Evolutionary conservation across 2,888 invertebrate genomes (phyloP).

Genomic region (Calephelis perditalis): DNA sequence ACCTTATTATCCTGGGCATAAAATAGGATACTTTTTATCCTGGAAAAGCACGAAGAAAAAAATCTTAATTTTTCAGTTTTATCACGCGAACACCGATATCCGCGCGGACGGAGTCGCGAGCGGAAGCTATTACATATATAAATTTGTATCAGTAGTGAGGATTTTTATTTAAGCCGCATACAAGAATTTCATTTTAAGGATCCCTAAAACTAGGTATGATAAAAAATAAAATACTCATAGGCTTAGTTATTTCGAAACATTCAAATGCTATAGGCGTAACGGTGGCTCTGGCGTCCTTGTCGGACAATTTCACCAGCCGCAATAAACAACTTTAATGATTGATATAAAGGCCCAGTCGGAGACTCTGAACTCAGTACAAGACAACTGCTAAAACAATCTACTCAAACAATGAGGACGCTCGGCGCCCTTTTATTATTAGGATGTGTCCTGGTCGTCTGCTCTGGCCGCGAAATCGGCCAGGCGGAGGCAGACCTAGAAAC

Average conservation of each 20-base stretch:
- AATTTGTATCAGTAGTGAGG: too few relatives aligned
- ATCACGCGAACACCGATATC: too few relatives aligned
- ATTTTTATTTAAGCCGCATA: too few relatives aligned
- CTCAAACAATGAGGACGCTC: constrained; percentile 68
- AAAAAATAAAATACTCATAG: constrained; percentile 12
- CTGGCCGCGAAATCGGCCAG: constrained; percentile 56
- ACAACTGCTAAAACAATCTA: constrained; percentile 56
- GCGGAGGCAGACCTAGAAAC: constrained; percentile 63
- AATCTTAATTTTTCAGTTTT: too few relatives aligned
- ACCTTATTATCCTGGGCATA: too few relatives aligned
- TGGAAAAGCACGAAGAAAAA: too few relatives aligned
- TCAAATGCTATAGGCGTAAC: constrained; percentile 52
- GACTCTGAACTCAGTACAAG: constrained; percentile 55
- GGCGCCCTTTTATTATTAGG: constrained; percentile 59
- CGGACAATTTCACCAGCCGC: constrained; percentile 67
- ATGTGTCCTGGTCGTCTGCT: constrained; percentile 52
- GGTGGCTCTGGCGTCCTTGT: constrained; percentile 66
- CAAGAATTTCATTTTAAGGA: too few relatives aligned
- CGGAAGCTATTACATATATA: too few relatives aligned
- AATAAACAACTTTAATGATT: constrained; percentile 59
- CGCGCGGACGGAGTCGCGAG: too few relatives aligned
- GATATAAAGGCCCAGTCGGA: constrained; percentile 64
- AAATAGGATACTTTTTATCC: too few relatives aligned
- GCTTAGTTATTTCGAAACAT: constrained; percentile 46
- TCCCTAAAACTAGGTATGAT: too few relatives aligned